Conservation (phyloP, 2,888 invertebrate species). For the Thymelicus lineola region DNA sequence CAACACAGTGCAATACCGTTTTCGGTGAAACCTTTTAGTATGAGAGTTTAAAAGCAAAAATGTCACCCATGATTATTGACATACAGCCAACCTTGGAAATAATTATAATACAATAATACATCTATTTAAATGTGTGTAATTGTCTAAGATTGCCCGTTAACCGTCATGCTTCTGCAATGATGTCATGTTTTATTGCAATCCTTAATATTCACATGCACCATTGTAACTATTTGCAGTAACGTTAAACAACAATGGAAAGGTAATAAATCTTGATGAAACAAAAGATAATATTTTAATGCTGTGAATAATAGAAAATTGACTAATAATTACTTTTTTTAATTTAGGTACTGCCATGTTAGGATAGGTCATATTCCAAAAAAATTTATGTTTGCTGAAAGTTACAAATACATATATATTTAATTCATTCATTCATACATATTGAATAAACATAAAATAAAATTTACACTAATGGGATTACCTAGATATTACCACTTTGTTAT, state of each 20-base stretch:
- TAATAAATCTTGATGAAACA: not conserved
- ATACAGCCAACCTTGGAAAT: conserved; percentile 19
- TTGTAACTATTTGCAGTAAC: not conserved
- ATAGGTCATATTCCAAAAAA: too few relatives aligned
- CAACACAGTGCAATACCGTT: too few relatives aligned
- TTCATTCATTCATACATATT: too few relatives aligned
- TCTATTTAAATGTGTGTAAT: conserved; percentile 21
- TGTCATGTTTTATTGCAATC: conserved; percentile 6
- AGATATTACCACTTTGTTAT: too few relatives aligned
- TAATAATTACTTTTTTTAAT: not conserved
- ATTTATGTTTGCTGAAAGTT: too few relatives aligned
- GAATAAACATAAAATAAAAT: too few relatives aligned
- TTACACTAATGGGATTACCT: too few relatives aligned
- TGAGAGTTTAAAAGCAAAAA: not conserved
- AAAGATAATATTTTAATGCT: not conserved
- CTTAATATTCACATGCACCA: not conserved
- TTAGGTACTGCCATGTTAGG: too few relatives aligned
- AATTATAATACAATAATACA: conserved; percentile 20
- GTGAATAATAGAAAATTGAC: not conserved
- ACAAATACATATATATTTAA: too few relatives aligned
- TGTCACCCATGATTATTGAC: conserved; percentile 5
- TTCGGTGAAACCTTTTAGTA: too few relatives aligned
- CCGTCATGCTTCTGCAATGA: conserved; percentile 1
- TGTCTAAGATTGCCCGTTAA: conserved; percentile 14
- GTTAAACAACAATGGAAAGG: not conserved